Evolutionary conservation across 2,797 vertebrate genomes (phyloP).

Genomic region (Crossoptilon crossoptilon): DNA sequence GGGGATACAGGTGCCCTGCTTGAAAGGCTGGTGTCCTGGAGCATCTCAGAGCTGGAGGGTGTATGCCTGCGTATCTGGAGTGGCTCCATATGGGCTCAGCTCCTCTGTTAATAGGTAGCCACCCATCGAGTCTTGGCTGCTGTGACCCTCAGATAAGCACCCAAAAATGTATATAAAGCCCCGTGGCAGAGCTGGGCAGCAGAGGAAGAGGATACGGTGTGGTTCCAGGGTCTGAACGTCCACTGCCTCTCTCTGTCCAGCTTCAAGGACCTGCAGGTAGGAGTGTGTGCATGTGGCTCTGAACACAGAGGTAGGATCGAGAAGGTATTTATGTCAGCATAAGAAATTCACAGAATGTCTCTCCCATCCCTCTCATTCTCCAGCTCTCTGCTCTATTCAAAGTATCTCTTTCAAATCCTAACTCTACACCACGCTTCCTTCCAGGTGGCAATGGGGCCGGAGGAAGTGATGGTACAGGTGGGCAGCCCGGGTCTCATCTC

Average conservation of each 20-base stretch:
- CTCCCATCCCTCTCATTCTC: not conserved
- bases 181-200: not conserved
- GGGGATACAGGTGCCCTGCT: rapidly evolving
- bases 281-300: not conserved
- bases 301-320: not conserved
- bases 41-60: not conserved
- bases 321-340: not conserved
- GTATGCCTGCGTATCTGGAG: not conserved
- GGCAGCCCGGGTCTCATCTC: conserved; percentile 61
- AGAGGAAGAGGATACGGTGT: not conserved
- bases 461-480: not conserved
- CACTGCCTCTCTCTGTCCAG: not conserved
- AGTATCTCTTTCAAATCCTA: not conserved
- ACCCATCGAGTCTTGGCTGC: not conserved
- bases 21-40: not conserved
- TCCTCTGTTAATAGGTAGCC: not conserved
- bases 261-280: not conserved
- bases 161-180: not conserved
- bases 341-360: not conserved
- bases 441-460: not conserved
- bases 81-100: not conserved
- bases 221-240: not conserved
- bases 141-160: not conserved
- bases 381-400: not conserved
- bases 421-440: not conserved